phyloP scores from a whole-genome alignment of 2,113 vertebrate species.

The zebrafish (Danio rerio) region DNA sequence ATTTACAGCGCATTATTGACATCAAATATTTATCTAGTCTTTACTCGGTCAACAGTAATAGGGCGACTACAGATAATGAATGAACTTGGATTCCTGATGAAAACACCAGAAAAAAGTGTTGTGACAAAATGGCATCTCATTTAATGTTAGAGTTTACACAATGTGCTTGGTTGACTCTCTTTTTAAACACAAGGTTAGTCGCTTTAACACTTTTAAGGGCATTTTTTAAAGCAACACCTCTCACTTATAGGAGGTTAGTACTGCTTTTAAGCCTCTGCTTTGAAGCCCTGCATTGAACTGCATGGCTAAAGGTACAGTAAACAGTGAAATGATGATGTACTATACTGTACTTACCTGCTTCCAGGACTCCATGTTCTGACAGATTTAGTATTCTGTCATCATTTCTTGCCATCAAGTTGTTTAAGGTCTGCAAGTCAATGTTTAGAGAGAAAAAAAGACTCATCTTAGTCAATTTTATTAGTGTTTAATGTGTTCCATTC shows the following conservation, averaged over 20 bases:
- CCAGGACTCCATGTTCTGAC: no score
- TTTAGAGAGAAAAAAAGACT: no score
- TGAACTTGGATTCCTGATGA: conserved; percentile 1
- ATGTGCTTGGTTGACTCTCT: not conserved
- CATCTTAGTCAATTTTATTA: no score
- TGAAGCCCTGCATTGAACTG: not conserved
- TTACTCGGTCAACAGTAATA: not conserved
- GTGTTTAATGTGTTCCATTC: no score
- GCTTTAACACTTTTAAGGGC: not conserved
- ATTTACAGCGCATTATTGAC: conserved; percentile 14
- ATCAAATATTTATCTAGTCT: conserved; percentile 16
- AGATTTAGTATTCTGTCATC: not conserved
- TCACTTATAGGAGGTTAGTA: not conserved
- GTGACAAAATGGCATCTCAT: not conserved
- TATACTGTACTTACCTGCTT: no score
- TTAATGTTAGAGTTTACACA: not conserved
- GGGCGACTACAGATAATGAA: not conserved
- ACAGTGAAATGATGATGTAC: not conserved
- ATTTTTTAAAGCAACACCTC: not conserved
- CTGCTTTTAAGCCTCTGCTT: not conserved
- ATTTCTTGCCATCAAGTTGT: not conserved
- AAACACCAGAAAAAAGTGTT: not conserved
- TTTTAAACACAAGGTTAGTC: not conserved
- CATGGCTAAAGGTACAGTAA: not conserved
- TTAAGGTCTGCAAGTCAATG: no score